Evolutionary conservation across 2,113 vertebrate species (phyloP), one percentile per base, ranked within the genome.

Genomic region (Xenopus borealis): DNA sequence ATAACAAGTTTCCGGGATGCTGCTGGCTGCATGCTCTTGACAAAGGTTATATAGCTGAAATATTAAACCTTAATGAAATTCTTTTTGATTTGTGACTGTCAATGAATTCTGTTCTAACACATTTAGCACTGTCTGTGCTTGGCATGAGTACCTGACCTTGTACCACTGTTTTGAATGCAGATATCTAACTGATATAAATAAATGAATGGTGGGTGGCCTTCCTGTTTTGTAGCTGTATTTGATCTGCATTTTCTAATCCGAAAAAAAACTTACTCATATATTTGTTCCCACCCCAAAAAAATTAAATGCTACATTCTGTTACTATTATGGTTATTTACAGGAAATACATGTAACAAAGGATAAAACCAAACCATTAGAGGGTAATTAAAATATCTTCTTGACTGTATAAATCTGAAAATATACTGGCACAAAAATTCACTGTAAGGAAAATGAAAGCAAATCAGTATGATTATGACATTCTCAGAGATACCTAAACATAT

Each of bases 31-130:
- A n/a, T 55, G 53, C 53, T 55, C 53, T 55, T 55, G 53, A 55
- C 53, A 55, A 55, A 55, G 53, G 53, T 55, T 55, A 55, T n/a
- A n/a, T 55, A 55, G 53, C 53, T 55, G 53, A 55, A 55, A 55
- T n/a, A n/a, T n/a, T 55, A 16, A 55, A 55, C 53, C 53, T 8
- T 55, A n/a, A 55, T n/a, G 14, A n/a, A 55, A 55, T n/a, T n/a
- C 17, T n/a, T 50, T 55, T 55, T 55, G 53, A 55, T 55, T 55
- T 55, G 53, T 55, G 53, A n/a, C 53, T 55, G 53, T n/a, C 53
- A 55, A 7, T 16, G 17, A 16, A 1, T 55, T n/a, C 7, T n/a
- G 1, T n/a, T n/a, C 12, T 55, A n/a, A 55, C 16, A n/a, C 16
- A n/a, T 18, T 55, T 9, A 55, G 17, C 47, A n/a, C 14, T 16